These are phyloP conservation scores for Euproctis similis DNA, from an alignment of 2,888 invertebrate genomes.

Conservation along the genomic window DNA sequence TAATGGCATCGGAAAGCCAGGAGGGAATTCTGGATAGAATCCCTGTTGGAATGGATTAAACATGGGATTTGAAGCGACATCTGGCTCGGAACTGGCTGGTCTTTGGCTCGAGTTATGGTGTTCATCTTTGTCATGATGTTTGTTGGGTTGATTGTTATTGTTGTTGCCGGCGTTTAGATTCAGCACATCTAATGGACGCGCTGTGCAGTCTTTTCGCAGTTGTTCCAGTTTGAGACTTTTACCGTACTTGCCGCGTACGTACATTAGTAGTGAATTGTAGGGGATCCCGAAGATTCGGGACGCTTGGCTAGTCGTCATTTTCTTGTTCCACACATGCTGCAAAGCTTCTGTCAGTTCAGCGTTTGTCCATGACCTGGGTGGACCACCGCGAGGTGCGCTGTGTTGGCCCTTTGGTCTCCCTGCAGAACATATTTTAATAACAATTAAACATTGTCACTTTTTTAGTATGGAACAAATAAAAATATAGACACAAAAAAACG, in stretches of 20 bases:
- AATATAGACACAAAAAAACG: too few relatives aligned
- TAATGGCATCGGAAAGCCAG: slow-evolving; percentile 87
- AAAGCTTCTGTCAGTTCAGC: slow-evolving; percentile 92
- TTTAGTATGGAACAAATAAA: too few relatives aligned
- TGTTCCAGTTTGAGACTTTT: slow-evolving; percentile 92
- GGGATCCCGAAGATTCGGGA: slow-evolving; percentile 93
- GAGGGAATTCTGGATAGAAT: slow-evolving; percentile 89
- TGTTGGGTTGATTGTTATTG: slow-evolving; percentile 73
- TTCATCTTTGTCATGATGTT: slow-evolving; percentile 76
- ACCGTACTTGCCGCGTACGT: slow-evolving; percentile 94
- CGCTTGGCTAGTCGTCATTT: slow-evolving; percentile 95
- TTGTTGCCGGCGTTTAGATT: slow-evolving; percentile 78
- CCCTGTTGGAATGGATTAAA: slow-evolving; percentile 87
- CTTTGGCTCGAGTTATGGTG: slow-evolving; percentile 65
- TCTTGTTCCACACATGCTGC: slow-evolving; percentile 96
- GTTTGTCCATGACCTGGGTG: slow-evolving; percentile 94
- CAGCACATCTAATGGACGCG: slow-evolving; percentile 84
- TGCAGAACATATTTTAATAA: too few relatives aligned
- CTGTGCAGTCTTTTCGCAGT: slow-evolving; percentile 90
- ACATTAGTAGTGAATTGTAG: slow-evolving; percentile 94
- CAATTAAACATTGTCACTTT: too few relatives aligned
- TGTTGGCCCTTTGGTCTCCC: slow-evolving; percentile 93
- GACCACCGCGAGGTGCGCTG: slow-evolving; percentile 92
- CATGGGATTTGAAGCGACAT: slow-evolving; percentile 79
- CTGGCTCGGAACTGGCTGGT: slow-evolving; percentile 81